Conservation (phyloP, 2,797 vertebrate species). For the Phalanger gymnotis region DNA sequence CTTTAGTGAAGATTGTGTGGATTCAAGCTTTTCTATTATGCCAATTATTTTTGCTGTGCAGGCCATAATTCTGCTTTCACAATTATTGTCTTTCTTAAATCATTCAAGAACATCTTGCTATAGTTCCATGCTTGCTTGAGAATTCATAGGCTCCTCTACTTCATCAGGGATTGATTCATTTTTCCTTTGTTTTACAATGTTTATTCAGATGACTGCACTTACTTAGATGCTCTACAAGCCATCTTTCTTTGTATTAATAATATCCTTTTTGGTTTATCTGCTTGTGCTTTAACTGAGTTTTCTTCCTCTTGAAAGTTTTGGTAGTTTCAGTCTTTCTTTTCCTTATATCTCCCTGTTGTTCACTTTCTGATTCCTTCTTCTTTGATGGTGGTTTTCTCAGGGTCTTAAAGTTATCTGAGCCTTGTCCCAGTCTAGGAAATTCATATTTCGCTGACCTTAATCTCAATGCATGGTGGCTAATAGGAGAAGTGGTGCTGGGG, state of each 20-base stretch:
- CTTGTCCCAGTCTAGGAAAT: neutral
- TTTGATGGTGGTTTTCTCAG: neutral
- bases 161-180: neutral
- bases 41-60: neutral
- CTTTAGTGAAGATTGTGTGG: neutral
- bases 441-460: neutral
- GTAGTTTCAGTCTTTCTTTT: neutral
- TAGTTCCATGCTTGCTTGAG: neutral
- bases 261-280: no score
- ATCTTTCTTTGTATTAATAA: no score
- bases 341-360: neutral
- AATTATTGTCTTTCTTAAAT: neutral
- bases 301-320: neutral
- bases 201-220: neutral
- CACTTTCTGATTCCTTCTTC: neutral
- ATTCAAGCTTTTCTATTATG: neutral
- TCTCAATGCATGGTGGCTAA: neutral
- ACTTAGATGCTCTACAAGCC: neutral
- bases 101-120: neutral
- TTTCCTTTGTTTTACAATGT: neutral
- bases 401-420: neutral
- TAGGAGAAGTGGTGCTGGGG: neutral
- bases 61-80: neutral
- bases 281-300: neutral
- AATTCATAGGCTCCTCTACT: neutral